Evolutionary conservation across 1,140 invertebrate species (phyloP), one percentile per base, ranked within the genome.

Genomic region (Zaprionus ornatus): DNA sequence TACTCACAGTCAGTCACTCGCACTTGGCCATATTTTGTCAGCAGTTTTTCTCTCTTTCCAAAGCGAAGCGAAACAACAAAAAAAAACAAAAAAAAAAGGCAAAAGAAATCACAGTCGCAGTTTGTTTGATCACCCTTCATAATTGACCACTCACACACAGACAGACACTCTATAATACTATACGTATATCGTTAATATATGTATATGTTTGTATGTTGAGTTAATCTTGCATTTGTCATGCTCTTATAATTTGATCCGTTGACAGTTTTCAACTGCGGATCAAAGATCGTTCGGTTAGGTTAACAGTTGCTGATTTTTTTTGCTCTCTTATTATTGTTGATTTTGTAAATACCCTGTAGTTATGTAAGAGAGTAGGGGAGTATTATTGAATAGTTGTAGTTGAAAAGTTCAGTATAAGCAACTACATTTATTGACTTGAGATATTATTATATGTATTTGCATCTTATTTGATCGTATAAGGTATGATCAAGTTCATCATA

Each of bases 231-330:
- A 67, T 73, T 67, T 67, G 69, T 77, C 62, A 77, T 72, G 62
- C 69, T 73, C 69, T 63, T 77, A 73, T 67, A 57, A 73, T 73
- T 73, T 77, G 63, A 77, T 67, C 69, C 35, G 62, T 67, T 77
- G 70, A 77, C 70, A 73, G 66, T 66, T 69, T 77, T 60, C 59
- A 60, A 29, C 62, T 64, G 29, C 29, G 64, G 74, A 77, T 77
- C 74, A 73, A 74, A 74, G 68, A 77, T 79, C 68, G 68, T 68
- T 50, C 74, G 42, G 60, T 61, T 71, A 48, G 62, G 52, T 54
- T 55, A 69, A 64, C 73, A 54, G 54, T 84, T 76, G 59, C 35
- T 63, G 70, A 37, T 62, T 77, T 54, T 40, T 10, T 50, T 5
- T 10, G 10, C 19, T 23, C 12, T 50, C 45, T 0, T 50, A 23